Percentiles rank a stretch among this genome's conserved stretches.
Evolutionary conservation across 2,888 invertebrate genomes (phyloP).

Genomic region (Busseola fusca): DNA sequence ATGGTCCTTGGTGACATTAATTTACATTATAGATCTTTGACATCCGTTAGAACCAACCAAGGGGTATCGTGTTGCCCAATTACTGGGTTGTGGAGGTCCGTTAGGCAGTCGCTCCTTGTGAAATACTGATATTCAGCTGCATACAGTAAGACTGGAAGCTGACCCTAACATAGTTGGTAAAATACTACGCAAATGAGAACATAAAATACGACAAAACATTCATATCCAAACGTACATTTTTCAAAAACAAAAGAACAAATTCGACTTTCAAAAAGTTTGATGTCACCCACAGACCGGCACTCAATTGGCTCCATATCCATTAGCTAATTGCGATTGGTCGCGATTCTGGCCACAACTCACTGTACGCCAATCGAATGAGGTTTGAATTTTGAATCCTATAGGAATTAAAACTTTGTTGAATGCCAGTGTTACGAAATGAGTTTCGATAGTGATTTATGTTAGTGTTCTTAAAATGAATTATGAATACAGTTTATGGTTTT

Average conservation of each 20-base stretch:
- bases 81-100: too few relatives aligned
- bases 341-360: constrained; percentile 64
- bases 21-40: too few relatives aligned
- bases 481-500: not conserved
- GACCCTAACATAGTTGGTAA: too few relatives aligned
- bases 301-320: constrained; percentile 67
- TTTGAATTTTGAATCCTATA: constrained; percentile 64
- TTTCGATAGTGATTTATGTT: constrained; percentile 34
- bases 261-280: constrained; percentile 50
- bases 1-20: too few relatives aligned
- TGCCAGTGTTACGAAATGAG: constrained; percentile 30
- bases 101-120: too few relatives aligned
- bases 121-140: too few relatives aligned
- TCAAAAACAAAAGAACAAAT: constrained; percentile 40
- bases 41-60: too few relatives aligned
- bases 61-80: too few relatives aligned
- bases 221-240: constrained; percentile 1
- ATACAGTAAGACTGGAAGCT: too few relatives aligned
- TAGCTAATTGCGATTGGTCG: constrained; percentile 74
- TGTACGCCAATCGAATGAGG: constrained; percentile 60
- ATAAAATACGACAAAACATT: not conserved
- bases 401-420: constrained; percentile 56
- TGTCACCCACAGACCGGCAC: constrained; percentile 50
- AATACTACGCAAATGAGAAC: not conserved
- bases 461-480: constrained; percentile 8